Conservation (phyloP, 2,113 vertebrate genomes). For the Anolis sagrei region DNA sequence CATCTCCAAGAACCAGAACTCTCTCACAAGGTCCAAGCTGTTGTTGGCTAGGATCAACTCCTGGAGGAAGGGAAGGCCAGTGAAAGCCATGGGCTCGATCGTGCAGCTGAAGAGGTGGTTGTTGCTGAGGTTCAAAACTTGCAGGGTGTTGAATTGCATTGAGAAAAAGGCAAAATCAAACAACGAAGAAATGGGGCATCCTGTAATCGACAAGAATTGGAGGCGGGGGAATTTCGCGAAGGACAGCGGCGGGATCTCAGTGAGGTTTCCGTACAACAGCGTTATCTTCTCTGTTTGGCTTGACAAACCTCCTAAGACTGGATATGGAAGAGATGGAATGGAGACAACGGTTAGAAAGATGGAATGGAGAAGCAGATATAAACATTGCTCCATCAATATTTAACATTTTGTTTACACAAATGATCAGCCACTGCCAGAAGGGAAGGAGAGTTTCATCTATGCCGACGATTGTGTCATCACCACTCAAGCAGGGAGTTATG, state of each 20-base stretch:
- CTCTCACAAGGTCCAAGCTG: conserved; percentile 20
- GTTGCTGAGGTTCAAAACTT: conserved; percentile 25
- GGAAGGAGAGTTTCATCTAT: no score
- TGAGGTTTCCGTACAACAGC: conserved; percentile 30
- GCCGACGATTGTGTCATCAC: no score
- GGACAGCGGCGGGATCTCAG: conserved; percentile 2
- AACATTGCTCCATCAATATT: no score
- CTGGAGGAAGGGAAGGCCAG: conserved; percentile 6
- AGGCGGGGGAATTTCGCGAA: conserved; percentile 42
- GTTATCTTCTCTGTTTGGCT: conserved; percentile 22
- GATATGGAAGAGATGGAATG: not conserved
- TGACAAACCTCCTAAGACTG: conserved; percentile 40
- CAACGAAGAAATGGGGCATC: not conserved
- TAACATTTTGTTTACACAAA: no score
- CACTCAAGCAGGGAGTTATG: no score
- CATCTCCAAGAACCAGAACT: conserved; percentile 39
- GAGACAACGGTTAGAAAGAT: not conserved
- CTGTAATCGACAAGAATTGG: conserved; percentile 8
- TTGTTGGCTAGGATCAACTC: conserved; percentile 39
- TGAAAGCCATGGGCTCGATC: conserved; percentile 16
- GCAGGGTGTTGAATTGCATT: not conserved
- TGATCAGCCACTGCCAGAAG: no score
- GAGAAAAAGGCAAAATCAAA: not conserved
- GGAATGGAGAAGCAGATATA: not conserved
- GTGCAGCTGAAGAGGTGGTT: conserved; percentile 28